Evolutionary conservation across 2,797 vertebrate genomes (phyloP).

Genomic region (Crax fasciolata): DNA sequence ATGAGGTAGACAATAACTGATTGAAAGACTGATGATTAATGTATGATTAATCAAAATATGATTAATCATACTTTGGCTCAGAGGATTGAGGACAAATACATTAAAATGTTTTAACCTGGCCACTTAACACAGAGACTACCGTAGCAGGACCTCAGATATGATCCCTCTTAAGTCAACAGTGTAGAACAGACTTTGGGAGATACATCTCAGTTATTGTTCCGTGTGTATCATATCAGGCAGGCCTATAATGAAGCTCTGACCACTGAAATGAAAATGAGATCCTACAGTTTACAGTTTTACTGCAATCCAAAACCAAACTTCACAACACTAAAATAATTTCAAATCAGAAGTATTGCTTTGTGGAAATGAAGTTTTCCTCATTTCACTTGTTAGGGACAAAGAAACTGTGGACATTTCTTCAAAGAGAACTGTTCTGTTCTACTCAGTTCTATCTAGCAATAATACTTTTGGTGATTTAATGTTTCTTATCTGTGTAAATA

Average conservation of each 20-base stretch:
- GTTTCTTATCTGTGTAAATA: not conserved
- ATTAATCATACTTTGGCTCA: constrained; percentile 9
- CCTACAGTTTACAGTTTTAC: not conserved
- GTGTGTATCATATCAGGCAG: not conserved
- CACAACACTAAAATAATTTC: not conserved
- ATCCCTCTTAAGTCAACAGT: not conserved
- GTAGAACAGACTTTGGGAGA: not conserved
- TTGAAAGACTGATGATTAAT: not conserved
- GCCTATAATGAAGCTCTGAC: not conserved
- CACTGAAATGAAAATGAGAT: not conserved
- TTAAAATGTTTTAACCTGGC: constrained; percentile 26
- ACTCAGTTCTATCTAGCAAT: not conserved
- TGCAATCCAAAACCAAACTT: not conserved
- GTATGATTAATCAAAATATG: not conserved
- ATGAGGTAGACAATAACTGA: not conserved
- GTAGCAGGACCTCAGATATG: not conserved
- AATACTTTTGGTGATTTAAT: not conserved
- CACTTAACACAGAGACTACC: not conserved
- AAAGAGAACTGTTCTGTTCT: not conserved
- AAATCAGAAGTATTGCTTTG: not conserved
- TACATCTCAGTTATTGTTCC: not conserved
- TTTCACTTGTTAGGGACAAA: not conserved
- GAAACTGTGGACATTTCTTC: not conserved
- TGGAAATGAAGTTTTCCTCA: not conserved
- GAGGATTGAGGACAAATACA: not conserved